Percentiles rank a stretch among this genome's conserved stretches.
These are phyloP conservation scores for Orchesella flavescens DNA, from an alignment of 2,888 invertebrate genomes.

Conservation along the genomic window DNA sequence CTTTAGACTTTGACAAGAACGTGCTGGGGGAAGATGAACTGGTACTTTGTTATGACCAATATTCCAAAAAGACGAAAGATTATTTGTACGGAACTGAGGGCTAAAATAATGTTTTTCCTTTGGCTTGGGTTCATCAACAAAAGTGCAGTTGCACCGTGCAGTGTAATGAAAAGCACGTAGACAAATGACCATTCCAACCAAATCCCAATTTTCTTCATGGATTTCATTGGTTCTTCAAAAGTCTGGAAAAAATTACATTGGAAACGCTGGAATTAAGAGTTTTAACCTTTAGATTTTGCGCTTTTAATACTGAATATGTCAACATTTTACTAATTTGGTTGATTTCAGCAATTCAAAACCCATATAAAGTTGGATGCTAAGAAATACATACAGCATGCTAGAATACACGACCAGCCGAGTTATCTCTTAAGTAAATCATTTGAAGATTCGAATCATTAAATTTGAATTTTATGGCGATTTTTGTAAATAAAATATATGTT, in stretches of 20 bases:
- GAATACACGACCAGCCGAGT: constrained; percentile 61
- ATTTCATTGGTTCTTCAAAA: constrained; percentile 48
- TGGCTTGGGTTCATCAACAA: constrained; percentile 61
- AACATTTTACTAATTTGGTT: constrained; percentile 38
- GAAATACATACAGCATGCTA: constrained; percentile 58
- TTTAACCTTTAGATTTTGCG: too few species aligned
- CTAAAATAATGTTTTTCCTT: constrained; percentile 57
- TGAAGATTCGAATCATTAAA: neutral
- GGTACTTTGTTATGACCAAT: constrained; percentile 53
- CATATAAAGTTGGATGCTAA: constrained; percentile 65
- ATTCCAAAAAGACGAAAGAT: constrained; percentile 63
- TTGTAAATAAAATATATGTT: neutral
- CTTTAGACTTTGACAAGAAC: constrained; percentile 12
- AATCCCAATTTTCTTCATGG: constrained; percentile 56
- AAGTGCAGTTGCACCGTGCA: constrained; percentile 61
- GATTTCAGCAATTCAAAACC: constrained; percentile 57
- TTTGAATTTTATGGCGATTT: neutral
- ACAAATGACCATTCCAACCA: constrained; percentile 69
- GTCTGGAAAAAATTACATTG: constrained; percentile 44
- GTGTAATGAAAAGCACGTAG: constrained; percentile 60
- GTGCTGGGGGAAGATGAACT: constrained; percentile 31
- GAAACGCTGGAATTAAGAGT: neutral
- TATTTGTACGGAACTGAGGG: constrained; percentile 45
- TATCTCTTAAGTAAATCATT: constrained; percentile 51
- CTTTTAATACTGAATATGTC: too few species aligned